phyloP scores from a whole-genome alignment of 2,797 vertebrate species.

The Tragopan temminckii region DNA sequence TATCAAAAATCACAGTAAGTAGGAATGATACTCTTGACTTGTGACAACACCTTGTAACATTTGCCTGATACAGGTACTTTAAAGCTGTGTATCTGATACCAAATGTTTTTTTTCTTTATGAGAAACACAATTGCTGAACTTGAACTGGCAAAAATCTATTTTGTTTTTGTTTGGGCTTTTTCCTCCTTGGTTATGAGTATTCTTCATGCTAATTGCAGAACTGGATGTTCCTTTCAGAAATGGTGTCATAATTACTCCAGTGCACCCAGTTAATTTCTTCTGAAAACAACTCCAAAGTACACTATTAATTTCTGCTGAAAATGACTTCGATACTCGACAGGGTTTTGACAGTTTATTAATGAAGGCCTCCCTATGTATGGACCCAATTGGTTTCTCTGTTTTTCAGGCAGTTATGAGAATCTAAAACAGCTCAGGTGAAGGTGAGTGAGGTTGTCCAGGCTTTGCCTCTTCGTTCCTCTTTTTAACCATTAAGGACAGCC shows the following conservation, averaged over 20 bases:
- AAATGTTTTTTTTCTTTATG: not conserved
- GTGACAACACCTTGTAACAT: not conserved
- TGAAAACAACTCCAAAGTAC: not conserved
- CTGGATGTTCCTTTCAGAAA: not conserved
- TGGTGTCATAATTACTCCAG: not conserved
- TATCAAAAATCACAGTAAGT: not conserved
- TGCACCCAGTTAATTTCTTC: not conserved
- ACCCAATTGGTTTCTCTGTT: slow-evolving; percentile 39
- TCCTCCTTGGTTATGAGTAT: not conserved
- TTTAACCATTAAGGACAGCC: not conserved
- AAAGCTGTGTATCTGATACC: not conserved
- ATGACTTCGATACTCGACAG: not conserved
- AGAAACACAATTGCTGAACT: not conserved
- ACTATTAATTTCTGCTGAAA: slow-evolving; percentile 33
- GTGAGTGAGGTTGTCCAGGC: not conserved
- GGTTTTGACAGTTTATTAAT: slow-evolving; percentile 47
- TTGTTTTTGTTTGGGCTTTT: not conserved
- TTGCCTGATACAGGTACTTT: not conserved
- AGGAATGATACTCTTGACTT: not conserved
- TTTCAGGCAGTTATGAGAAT: not conserved
- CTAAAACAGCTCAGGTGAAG: slow-evolving; percentile 35
- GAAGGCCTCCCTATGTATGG: not conserved
- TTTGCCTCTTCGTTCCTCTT: not conserved
- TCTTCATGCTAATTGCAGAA: not conserved
- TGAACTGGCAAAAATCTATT: not conserved